These are phyloP conservation scores for Leptopilina boulardi DNA, from an alignment of 1,140 invertebrate species.

Conservation along the genomic window DNA sequence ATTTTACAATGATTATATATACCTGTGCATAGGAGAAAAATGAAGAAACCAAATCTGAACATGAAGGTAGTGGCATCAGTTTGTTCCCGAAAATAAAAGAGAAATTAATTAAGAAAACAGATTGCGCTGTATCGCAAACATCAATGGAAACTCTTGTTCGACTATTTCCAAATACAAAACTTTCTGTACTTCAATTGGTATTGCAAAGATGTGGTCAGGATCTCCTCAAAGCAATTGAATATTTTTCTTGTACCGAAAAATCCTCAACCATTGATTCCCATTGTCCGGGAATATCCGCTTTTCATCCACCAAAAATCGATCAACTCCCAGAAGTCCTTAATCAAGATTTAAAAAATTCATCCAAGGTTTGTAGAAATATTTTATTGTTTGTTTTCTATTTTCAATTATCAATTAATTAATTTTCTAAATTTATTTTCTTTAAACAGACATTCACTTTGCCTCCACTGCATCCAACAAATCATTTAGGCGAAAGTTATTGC, in stretches of 20 bases:
- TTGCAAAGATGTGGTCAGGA: slow-evolving; percentile 91
- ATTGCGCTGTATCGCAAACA: slow-evolving; percentile 74
- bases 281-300: slow-evolving; percentile 53
- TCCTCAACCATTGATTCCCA: slow-evolving; percentile 2
- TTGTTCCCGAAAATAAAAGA: not conserved
- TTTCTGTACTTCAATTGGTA: slow-evolving; percentile 91
- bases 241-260: slow-evolving; percentile 73
- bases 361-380: slow-evolving; percentile 7
- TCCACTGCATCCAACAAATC: slow-evolving; percentile 58
- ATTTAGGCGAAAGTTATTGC: slow-evolving; percentile 65
- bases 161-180: slow-evolving; percentile 91
- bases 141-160: slow-evolving; percentile 90
- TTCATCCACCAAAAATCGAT: slow-evolving; percentile 56
- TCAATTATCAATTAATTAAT: not conserved
- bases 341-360: not conserved
- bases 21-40: not conserved
- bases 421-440: not conserved
- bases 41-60: not conserved
- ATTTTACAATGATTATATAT: too few relatives aligned
- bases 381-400: too few relatives aligned
- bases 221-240: slow-evolving; percentile 86
- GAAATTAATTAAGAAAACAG: not conserved
- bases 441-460: slow-evolving; percentile 50
- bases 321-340: slow-evolving; percentile 20
- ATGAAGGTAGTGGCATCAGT: not conserved